A percentile compares a stretch with the other conserved stretches of the same genome.
phyloP scores from a whole-genome alignment of 1,140 invertebrate genomes.

The Nilaparvata lugens region DNA sequence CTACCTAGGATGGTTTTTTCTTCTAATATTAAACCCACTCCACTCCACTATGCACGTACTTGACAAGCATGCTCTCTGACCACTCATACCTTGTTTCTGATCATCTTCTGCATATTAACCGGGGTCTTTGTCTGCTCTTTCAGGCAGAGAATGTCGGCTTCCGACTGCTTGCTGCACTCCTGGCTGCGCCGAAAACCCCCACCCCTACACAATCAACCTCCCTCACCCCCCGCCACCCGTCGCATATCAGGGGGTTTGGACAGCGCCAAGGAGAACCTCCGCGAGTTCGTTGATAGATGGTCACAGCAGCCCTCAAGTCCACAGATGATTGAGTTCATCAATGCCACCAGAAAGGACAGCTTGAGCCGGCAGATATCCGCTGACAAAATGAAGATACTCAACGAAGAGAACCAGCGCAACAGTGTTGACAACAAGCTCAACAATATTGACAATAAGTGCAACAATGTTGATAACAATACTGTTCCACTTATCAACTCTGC shows the following conservation, averaged over 20 bases:
- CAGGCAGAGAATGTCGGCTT: conserved; percentile 64
- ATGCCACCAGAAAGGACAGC: too few relatives aligned
- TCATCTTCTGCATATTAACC: conserved; percentile 15
- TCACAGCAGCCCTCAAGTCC: conserved; percentile 40
- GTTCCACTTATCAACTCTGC: not conserved
- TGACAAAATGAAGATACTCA: too few relatives aligned
- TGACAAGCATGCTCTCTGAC: too few relatives aligned
- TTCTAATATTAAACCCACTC: too few relatives aligned
- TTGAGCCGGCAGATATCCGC: too few relatives aligned
- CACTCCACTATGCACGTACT: too few relatives aligned
- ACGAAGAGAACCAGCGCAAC: too few relatives aligned
- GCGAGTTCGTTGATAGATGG: conserved; percentile 78
- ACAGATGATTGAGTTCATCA: too few relatives aligned
- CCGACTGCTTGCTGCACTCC: conserved; percentile 60
- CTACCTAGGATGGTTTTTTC: too few relatives aligned
- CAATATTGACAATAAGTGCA: not conserved
- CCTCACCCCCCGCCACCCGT: conserved; percentile 19
- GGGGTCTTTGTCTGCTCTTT: conserved; percentile 31
- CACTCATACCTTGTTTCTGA: not conserved
- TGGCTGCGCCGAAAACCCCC: conserved; percentile 53
- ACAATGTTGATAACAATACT: not conserved
- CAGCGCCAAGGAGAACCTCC: conserved; percentile 68
- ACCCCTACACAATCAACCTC: conserved; percentile 16
- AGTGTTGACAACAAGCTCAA: too few relatives aligned
- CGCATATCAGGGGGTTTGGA: conserved; percentile 18